These are phyloP conservation scores for Colaptes auratus DNA, from an alignment of 2,113 vertebrate genomes.

Conservation along the genomic window DNA sequence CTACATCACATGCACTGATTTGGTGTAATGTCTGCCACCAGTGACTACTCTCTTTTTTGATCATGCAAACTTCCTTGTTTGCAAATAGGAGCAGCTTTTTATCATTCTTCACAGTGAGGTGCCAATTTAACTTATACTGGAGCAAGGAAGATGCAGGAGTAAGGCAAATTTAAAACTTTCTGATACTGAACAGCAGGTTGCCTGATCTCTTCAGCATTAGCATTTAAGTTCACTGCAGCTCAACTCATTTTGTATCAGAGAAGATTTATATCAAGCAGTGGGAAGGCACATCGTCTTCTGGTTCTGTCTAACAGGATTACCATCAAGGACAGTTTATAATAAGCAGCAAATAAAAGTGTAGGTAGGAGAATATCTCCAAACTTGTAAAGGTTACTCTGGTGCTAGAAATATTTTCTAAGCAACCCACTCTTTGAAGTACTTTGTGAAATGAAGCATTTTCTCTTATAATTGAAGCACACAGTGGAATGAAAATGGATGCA, in stretches of 20 bases:
- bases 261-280: slow-evolving; percentile 80
- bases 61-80: slow-evolving; percentile 25
- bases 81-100: slow-evolving; percentile 54
- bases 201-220: slow-evolving; percentile 76
- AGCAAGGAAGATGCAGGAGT: slow-evolving; percentile 30
- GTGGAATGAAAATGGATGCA: not conserved
- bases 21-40: not conserved
- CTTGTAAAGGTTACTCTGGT: slow-evolving; percentile 63
- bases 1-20: not conserved
- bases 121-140: slow-evolving; percentile 42
- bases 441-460: not conserved
- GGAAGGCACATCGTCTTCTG: slow-evolving; percentile 74
- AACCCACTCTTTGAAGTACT: not conserved
- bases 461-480: not conserved
- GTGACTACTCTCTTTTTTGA: not conserved
- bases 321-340: slow-evolving; percentile 74
- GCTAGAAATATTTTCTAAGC: slow-evolving; percentile 48
- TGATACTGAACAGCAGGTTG: slow-evolving; percentile 76
- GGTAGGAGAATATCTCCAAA: slow-evolving; percentile 65
- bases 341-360: slow-evolving; percentile 72
- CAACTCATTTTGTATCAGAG: slow-evolving; percentile 75
- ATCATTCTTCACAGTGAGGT: slow-evolving; percentile 16
- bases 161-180: slow-evolving; percentile 71
- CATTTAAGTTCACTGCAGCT: slow-evolving; percentile 78
- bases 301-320: slow-evolving; percentile 76